Evolutionary conservation across 2,888 invertebrate genomes (phyloP).

Genomic region (Drosophila setosimentum): DNA sequence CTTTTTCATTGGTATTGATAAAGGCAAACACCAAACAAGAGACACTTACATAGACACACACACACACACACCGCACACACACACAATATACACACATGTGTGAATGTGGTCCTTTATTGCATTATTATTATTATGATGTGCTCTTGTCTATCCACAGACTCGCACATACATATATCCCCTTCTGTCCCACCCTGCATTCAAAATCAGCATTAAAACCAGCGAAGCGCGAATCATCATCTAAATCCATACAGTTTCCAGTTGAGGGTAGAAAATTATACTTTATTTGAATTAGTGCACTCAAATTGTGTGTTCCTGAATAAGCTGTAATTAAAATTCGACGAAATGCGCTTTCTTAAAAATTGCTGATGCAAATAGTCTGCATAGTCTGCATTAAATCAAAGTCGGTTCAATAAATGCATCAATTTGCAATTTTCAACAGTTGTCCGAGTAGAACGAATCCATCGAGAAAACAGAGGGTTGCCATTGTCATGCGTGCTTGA

Average conservation of each 20-base stretch:
- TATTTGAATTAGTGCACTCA: constrained; percentile 27
- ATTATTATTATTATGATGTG: constrained; percentile 48
- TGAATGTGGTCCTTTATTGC: constrained; percentile 42
- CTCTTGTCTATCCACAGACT: constrained; percentile 15
- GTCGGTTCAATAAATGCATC: constrained; percentile 48
- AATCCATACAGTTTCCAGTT: not conserved
- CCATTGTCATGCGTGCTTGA: constrained; percentile 51
- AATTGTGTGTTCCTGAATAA: constrained; percentile 12
- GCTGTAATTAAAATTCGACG: constrained; percentile 18
- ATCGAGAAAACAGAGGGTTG: constrained; percentile 40
- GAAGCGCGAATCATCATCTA: constrained; percentile 44
- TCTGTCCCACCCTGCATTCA: constrained; percentile 20
- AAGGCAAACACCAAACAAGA: constrained; percentile 38
- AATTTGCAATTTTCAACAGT: constrained; percentile 67
- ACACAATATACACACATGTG: not conserved
- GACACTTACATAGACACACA: not conserved
- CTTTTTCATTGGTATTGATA: constrained; percentile 54
- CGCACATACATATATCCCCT: not conserved
- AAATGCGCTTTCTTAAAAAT: constrained; percentile 24
- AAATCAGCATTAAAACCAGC: constrained; percentile 39
- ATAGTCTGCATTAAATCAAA: constrained; percentile 44
- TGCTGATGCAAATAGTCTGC: constrained; percentile 24
- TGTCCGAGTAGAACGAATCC: constrained; percentile 45
- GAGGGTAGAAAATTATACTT: not conserved
- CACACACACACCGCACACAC: not conserved